Base-by-base conservation (phyloP, 2,888 invertebrate species). In the Mesorhabditis belari region DNA sequence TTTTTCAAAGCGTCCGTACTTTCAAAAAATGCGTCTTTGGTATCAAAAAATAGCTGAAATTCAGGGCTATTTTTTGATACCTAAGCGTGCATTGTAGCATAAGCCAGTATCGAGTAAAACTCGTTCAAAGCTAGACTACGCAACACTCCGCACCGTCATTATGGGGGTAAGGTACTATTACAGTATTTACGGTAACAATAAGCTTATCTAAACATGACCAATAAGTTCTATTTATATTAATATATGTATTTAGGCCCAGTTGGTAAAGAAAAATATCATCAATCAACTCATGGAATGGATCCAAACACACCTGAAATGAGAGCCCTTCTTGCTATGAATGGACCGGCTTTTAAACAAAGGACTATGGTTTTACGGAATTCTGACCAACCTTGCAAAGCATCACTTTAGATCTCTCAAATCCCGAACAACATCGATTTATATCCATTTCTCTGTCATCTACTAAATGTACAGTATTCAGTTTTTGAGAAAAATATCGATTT, bases 371-470 rank as follows among this genome's bases (percentile, higher is more conserved):
- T 51, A 12, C n/a, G n/a, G n/a, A n/a, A n/a, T n/a, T n/a, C n/a
- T n/a, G n/a, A n/a, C n/a, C n/a, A n/a, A n/a, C n/a, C n/a, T n/a
- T n/a, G n/a, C n/a, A n/a, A 29, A 17, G 19, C 29, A 25, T 49
- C 5, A 50, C 67, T 73, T 50, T 64, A 60, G 51, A 72, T 79
- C 9, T 66, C 75, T 17, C 69, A 84, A 4, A 86, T 87, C 0
- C 87, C 88, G 67, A 82, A 86, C 59, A 87, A 85, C 55, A 85
- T 88, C 19, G 88, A 89, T 81, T 80, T 89, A 52, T 88, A 86
- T 77, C 85, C 86, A 29, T 80, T 89, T 23, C 86, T 88, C 74
- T 86, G 87, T 73, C 81, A 85, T 66, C 83, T 88, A 52, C 81
- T 88, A 4, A 83, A 85, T 29, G 44, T 35, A n/a, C 12, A 35